Percentiles rank a stretch among this genome's conserved stretches.
phyloP scores from a whole-genome alignment of 2,888 invertebrate genomes.

The Pomacea canaliculata region DNA sequence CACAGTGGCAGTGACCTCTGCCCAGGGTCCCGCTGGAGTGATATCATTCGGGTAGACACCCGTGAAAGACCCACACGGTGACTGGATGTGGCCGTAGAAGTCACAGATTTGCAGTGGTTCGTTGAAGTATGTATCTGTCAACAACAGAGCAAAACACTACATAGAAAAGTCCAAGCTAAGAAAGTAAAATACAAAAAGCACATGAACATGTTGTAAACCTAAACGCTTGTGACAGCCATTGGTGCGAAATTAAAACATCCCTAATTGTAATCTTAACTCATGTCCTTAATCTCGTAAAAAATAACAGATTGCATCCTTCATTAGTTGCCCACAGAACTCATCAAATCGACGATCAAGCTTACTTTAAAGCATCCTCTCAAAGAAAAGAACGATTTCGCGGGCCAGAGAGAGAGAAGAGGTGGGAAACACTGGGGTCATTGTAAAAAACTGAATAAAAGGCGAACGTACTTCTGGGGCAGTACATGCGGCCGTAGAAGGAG shows the following conservation, averaged over 20 bases:
- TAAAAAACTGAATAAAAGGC: too few species aligned
- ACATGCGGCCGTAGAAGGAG: conserved; percentile 18
- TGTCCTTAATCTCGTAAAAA: too few species aligned
- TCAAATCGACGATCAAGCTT: too few species aligned
- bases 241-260: too few species aligned
- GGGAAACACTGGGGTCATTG: too few species aligned
- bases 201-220: too few species aligned
- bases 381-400: not conserved
- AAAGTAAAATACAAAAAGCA: too few species aligned
- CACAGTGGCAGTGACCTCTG: not conserved
- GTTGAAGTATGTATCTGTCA: conserved; percentile 8
- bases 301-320: too few species aligned
- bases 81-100: not conserved
- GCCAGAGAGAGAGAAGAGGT: not conserved
- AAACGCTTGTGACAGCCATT: not conserved
- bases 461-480: conserved; percentile 10
- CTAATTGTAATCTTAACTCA: too few species aligned
- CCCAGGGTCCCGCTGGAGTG: not conserved
- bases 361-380: too few species aligned
- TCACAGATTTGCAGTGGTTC: conserved; percentile 10
- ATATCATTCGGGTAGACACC: conserved; percentile 1
- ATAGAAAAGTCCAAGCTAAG: too few species aligned
- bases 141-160: not conserved
- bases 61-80: conserved; percentile 1
- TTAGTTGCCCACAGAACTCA: too few species aligned